Evolutionary conservation across 2,797 vertebrate genomes (phyloP).

Genomic region (Typhlichthys subterraneus): DNA sequence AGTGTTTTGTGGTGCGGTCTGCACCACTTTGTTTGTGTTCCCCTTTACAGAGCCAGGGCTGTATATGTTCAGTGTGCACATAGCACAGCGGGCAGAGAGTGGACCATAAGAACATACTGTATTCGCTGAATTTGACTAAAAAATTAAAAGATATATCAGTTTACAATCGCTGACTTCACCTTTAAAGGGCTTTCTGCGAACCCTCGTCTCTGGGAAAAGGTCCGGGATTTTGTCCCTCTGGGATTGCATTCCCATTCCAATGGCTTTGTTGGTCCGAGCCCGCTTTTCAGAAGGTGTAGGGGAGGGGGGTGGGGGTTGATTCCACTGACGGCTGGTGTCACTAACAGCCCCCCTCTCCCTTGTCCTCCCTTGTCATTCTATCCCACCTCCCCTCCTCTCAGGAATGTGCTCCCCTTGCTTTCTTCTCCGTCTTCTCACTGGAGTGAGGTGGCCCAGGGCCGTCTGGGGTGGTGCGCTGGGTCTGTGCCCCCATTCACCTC

Average conservation of each 20-base stretch:
- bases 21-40: too few relatives aligned
- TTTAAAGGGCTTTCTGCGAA: constrained; percentile 72
- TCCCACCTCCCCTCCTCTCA: constrained; percentile 69
- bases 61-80: too few relatives aligned
- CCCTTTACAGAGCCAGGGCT: too few relatives aligned
- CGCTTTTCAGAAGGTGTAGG: constrained; percentile 67
- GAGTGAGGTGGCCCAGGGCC: constrained; percentile 63
- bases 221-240: constrained; percentile 40
- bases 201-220: constrained; percentile 31
- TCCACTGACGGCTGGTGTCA: constrained; percentile 71
- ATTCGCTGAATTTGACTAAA: too few relatives aligned
- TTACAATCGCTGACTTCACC: too few relatives aligned
- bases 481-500: constrained; percentile 57
- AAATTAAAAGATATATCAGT: too few relatives aligned
- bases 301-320: constrained; percentile 72
- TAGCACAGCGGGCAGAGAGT: too few relatives aligned
- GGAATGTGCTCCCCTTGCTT: constrained; percentile 75
- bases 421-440: constrained; percentile 54
- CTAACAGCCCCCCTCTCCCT: constrained; percentile 47
- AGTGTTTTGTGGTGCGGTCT: too few relatives aligned
- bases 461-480: constrained; percentile 54
- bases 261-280: constrained; percentile 71
- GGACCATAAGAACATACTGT: too few relatives aligned
- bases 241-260: constrained; percentile 59
- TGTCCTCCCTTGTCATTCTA: constrained; percentile 73